phyloP scores from a whole-genome alignment of 1,140 invertebrate species.

The Zaprionus nigranus region DNA sequence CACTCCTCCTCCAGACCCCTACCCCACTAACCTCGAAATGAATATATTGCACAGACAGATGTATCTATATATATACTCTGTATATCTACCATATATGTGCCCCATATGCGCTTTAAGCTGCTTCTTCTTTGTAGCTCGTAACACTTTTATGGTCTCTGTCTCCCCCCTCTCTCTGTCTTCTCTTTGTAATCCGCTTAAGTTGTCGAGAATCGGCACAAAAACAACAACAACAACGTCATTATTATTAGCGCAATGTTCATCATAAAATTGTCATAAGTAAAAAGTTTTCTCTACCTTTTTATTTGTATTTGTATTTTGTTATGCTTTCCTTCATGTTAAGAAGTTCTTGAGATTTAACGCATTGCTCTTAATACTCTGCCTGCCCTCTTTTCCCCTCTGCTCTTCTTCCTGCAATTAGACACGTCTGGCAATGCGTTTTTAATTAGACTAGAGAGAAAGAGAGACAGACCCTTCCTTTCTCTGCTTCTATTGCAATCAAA shows the following conservation, averaged over 20 bases:
- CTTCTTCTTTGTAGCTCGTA: slow-evolving; percentile 59
- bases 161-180: not conserved
- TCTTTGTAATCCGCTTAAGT: slow-evolving; percentile 73
- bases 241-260: slow-evolving; percentile 43
- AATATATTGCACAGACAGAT: slow-evolving; percentile 43
- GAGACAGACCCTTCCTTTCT: not conserved
- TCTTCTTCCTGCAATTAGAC: slow-evolving; percentile 12
- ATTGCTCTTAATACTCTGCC: slow-evolving; percentile 45
- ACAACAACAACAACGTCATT: no score
- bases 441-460: slow-evolving; percentile 54
- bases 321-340: slow-evolving; percentile 62
- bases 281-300: slow-evolving; percentile 36
- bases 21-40: slow-evolving; percentile 73
- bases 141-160: slow-evolving; percentile 62
- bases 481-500: slow-evolving; percentile 30
- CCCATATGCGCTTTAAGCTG: slow-evolving; percentile 13
- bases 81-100: not conserved
- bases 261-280: slow-evolving; percentile 25
- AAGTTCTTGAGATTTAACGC: slow-evolving; percentile 34
- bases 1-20: not conserved
- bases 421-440: slow-evolving; percentile 55
- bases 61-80: slow-evolving; percentile 10
- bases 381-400: not conserved
- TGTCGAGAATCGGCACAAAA: slow-evolving; percentile 73
- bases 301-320: slow-evolving; percentile 31